Conservation (phyloP, 2,888 invertebrate genomes). For the Hipparchia semele region DNA sequence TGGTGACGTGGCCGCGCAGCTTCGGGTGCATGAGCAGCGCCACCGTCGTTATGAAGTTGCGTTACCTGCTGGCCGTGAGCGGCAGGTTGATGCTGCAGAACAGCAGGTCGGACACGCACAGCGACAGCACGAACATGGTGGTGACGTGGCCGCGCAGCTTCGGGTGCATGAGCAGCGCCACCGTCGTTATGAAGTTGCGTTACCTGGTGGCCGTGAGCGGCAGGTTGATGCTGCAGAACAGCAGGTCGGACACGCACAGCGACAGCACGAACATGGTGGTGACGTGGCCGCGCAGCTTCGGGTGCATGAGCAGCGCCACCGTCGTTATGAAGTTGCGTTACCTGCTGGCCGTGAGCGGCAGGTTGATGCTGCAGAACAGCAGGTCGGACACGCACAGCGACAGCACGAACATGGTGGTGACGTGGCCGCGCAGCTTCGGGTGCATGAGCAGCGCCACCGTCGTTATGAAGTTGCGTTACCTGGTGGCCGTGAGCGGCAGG, state of each 20-base stretch:
- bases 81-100: too few relatives aligned
- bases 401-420: conserved; percentile 94
- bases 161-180: too few relatives aligned
- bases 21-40: too few relatives aligned
- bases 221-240: too few relatives aligned
- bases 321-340: conserved; percentile 9
- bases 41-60: too few relatives aligned
- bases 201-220: conserved; percentile 79
- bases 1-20: too few relatives aligned
- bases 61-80: too few relatives aligned
- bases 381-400: conserved; percentile 94
- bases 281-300: conserved; percentile 91
- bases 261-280: conserved; percentile 95
- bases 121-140: too few relatives aligned
- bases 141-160: too few relatives aligned
- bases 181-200: conserved; percentile 83
- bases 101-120: too few relatives aligned
- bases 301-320: conserved; percentile 81
- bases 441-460: conserved; percentile 78
- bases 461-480: conserved; percentile 51
- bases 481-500: conserved; percentile 86
- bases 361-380: neutral
- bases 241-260: conserved; percentile 91
- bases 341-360: conserved; percentile 77
- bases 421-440: conserved; percentile 90